A percentile compares a stretch with the other conserved stretches of the same genome.
Conservation (phyloP, 1,140 invertebrate genomes). For the Zeugodacus cucurbitae region DNA sequence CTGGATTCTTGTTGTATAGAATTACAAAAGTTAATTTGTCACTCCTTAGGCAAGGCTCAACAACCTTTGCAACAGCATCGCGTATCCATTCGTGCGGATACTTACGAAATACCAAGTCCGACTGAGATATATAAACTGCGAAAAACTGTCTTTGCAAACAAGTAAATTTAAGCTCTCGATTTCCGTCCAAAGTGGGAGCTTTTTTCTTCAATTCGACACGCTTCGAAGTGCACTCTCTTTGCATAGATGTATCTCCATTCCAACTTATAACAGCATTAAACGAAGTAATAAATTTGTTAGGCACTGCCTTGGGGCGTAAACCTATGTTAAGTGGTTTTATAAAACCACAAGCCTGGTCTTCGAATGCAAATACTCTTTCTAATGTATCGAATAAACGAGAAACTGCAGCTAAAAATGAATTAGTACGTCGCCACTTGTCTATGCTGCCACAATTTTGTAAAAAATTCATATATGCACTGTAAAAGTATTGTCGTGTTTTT, state of each 20-base stretch:
- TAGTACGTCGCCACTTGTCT: constrained; percentile 47
- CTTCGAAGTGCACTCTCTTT: constrained; percentile 18
- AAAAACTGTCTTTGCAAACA: constrained; percentile 51
- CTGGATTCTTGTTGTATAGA: constrained; percentile 52
- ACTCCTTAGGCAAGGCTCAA: constrained; percentile 46
- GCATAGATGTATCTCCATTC: constrained; percentile 24
- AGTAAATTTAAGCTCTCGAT: constrained; percentile 3
- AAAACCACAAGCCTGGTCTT: constrained; percentile 50
- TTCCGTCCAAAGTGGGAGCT: not conserved
- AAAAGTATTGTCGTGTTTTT: constrained; percentile 82
- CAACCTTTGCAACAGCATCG: constrained; percentile 50
- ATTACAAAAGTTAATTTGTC: constrained; percentile 56
- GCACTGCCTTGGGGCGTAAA: constrained; percentile 38
- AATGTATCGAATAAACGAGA: constrained; percentile 47
- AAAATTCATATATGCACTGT: constrained; percentile 62
- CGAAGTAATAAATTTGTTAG: constrained; percentile 47
- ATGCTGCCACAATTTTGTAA: constrained; percentile 49
- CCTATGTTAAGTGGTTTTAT: constrained; percentile 43
- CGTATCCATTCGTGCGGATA: constrained; percentile 44
- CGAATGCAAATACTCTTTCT: constrained; percentile 48
- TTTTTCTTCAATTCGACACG: not conserved
- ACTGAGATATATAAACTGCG: constrained; percentile 48
- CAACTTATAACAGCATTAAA: constrained; percentile 12
- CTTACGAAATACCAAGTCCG: constrained; percentile 44
- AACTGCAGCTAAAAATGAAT: constrained; percentile 1